Evolutionary conservation across 2,888 invertebrate species (phyloP).

Genomic region (Lasioglossum pauxillum): DNA sequence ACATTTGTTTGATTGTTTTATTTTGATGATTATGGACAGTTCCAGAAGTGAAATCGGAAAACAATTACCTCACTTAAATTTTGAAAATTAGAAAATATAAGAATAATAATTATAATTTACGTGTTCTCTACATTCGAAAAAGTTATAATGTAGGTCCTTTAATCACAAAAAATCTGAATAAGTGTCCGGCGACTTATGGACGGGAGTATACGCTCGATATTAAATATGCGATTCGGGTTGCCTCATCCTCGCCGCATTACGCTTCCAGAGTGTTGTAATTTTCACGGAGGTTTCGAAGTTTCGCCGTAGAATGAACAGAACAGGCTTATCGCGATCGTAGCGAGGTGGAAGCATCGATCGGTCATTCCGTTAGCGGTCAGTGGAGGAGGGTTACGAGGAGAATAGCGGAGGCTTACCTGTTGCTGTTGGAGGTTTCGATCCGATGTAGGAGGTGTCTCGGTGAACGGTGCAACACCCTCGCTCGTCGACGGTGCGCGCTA

Average conservation of each 20-base stretch:
- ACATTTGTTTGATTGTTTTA: no score
- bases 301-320: not conserved
- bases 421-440: constrained; percentile 15
- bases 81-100: no score
- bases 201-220: not conserved
- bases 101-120: no score
- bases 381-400: not conserved
- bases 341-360: not conserved
- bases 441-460: not conserved
- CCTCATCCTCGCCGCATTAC: not conserved
- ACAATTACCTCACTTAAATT: no score
- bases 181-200: no score
- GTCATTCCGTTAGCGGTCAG: not conserved
- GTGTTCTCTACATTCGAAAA: no score
- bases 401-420: constrained; percentile 41
- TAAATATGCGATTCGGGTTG: not conserved
- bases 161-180: no score
- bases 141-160: no score
- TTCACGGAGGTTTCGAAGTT: not conserved
- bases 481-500: constrained; percentile 67
- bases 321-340: not conserved
- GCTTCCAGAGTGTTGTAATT: constrained; percentile 1
- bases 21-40: no score
- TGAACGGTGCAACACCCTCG: constrained; percentile 51
- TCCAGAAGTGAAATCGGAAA: no score